Evolutionary conservation across 2,797 vertebrate species (phyloP), one percentile per base, ranked within the genome.

Genomic region (Botia almorhae): DNA sequence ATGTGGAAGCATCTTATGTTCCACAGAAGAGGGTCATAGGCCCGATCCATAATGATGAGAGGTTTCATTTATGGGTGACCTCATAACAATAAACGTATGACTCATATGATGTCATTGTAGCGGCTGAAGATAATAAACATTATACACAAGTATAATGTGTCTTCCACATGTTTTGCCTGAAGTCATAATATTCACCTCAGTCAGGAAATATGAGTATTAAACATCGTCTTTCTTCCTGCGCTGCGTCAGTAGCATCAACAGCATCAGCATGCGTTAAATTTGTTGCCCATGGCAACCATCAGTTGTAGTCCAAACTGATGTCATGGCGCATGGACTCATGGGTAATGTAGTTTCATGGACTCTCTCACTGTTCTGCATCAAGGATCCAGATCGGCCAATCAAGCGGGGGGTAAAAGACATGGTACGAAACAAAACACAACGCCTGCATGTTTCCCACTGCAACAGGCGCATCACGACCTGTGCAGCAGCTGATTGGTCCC

Each of bases 341-440:
- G 93, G 92, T 74, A 88, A 81, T 80, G 74, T 63, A 87, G 87
- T 94, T 87, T 92, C 90, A 84, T 65, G 63, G 48, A 78, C 58
- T 69, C 78, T 85, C 85, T 85, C 81, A 71, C 93, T 95, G 93
- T 95, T 92, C 90, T 88, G 91, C 92, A 86, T 88, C 90, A 94
- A 96, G 95, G 95, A 95, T 96, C 95, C 93, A 95, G 95, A 93
- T 96, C 95, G 91, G 95, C 95, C 90, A 96, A 96, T 90, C 94
- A 94, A 86, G 94, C 93, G 87, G 81, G 56, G 91, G 95, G 94
- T 96, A 96, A 96, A 93, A 79, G 63, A 75, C 77, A 86, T 46
- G 81, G 82, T 86, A 82, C 21, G 81, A 21, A 71, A 88, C 88
- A 89, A 88, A 87, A 19, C 74, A 58, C 48, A 73, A 33, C 1